Base-by-base conservation (phyloP, 1,140 invertebrate genomes). In the Drosophila cardini region DNA sequence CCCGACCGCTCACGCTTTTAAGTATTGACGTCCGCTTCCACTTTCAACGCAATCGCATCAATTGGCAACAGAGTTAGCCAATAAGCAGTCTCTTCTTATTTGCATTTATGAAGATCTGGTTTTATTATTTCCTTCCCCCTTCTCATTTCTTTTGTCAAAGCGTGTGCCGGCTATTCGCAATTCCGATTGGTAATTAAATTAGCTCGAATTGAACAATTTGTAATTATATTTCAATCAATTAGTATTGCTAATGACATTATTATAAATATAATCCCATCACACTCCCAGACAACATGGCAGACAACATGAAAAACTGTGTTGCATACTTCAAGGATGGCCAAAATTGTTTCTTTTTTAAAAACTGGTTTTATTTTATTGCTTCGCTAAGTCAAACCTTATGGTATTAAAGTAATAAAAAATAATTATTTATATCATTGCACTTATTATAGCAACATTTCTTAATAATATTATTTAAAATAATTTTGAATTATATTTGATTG, bases 141-240 rank as follows among this genome's bases (percentile, higher is more conserved):
- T 34, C 46, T 72, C 6, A 72, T 76, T 85, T 80, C 64, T 71
- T 57, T 68, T 68, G 70, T 60, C 50, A 48, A 21, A 72, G 46
- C 71, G 80, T 71, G 71, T 79, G 77, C 80, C 80, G 45, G 10
- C 53, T 4, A 10, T 58, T 43, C 61, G 40, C 43, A 61, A 57
- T 55, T 52, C 38, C 21, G 30, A 45, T 46, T 26, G 32, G 10
- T 26, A 38, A 61, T 61, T 63, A 53, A 70, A 63, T 62, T 63
- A 50, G 52, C 58, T 32, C n/a, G 15, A 30, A 9, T 38, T 64
- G 60, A 82, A 74, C 73, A 52, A 73, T 60, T 57, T 61, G 63
- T 80, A 84, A 83, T 83, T 80, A 76, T 30, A 60, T 55, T 73
- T 56, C 11, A 43, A 50, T 77, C 76, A 73, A 65, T 15, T 34